Evolutionary conservation across 2,888 invertebrate species (phyloP).

Genomic region (Ophion ellenae): DNA sequence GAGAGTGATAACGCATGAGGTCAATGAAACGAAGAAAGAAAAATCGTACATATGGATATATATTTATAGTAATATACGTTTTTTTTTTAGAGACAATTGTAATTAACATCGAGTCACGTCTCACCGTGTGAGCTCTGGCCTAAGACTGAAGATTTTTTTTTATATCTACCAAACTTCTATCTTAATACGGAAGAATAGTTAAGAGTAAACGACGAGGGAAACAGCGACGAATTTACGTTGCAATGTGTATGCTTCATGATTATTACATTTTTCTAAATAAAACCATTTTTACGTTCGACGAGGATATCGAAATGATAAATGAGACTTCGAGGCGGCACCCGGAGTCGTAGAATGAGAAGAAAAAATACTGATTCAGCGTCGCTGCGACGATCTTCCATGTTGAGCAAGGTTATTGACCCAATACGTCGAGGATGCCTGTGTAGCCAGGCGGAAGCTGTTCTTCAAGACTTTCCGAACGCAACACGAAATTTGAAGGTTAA

Average conservation of each 20-base stretch:
- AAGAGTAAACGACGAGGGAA: slow-evolving; percentile 1
- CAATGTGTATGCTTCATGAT: background rate
- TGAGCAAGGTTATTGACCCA: too few relatives aligned
- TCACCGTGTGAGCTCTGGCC: slow-evolving; percentile 24
- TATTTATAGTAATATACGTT: slow-evolving; percentile 29
- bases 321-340: background rate
- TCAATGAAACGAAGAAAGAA: background rate
- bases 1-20: background rate
- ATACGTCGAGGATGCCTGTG: too few relatives aligned
- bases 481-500: too few relatives aligned
- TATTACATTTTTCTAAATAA: slow-evolving; percentile 24
- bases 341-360: background rate
- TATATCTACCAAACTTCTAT: slow-evolving; percentile 20
- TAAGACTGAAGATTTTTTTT: slow-evolving; percentile 19
- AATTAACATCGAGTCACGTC: slow-evolving; percentile 9
- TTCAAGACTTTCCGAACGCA: too few relatives aligned
- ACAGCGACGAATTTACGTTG: slow-evolving; percentile 12
- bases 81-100: background rate
- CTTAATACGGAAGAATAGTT: background rate
- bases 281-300: slow-evolving; percentile 1
- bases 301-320: background rate
- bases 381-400: too few relatives aligned
- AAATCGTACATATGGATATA: slow-evolving; percentile 4
- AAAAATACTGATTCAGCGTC: too few relatives aligned
- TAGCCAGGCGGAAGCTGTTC: too few relatives aligned